Conservation (phyloP, 2,113 vertebrate genomes). For the Naja naja region DNA sequence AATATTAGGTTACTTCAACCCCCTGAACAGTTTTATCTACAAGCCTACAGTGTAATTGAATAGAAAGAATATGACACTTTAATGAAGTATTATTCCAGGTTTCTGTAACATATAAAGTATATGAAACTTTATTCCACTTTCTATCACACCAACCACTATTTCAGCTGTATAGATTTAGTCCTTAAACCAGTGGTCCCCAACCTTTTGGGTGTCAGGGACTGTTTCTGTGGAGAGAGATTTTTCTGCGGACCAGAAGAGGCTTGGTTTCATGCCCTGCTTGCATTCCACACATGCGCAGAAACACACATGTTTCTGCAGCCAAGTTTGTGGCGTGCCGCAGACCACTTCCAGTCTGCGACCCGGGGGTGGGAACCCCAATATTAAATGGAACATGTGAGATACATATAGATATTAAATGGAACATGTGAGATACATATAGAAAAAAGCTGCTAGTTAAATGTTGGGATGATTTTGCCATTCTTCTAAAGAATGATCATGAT, state of each 20-base stretch:
- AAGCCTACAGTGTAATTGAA: constrained; percentile 39
- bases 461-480: background rate
- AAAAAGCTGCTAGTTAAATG: background rate
- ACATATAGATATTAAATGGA: background rate
- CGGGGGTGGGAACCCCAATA: background rate
- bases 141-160: no score
- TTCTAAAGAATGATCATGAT: background rate
- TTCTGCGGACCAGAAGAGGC: no score
- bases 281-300: no score
- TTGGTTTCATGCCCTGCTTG: no score
- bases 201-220: background rate
- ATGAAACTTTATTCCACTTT: background rate
- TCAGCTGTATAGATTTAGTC: no score
- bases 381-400: background rate
- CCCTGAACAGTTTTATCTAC: constrained; percentile 50
- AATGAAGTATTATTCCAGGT: constrained; percentile 19
- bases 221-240: no score
- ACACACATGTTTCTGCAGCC: no score
- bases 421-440: background rate
- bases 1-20: constrained; percentile 43
- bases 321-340: no score
- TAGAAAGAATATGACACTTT: background rate
- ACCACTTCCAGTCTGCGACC: no score
- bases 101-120: background rate
- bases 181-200: background rate